phyloP scores from a whole-genome alignment of 2,797 vertebrate species.

The Sciaenops ocellatus region DNA sequence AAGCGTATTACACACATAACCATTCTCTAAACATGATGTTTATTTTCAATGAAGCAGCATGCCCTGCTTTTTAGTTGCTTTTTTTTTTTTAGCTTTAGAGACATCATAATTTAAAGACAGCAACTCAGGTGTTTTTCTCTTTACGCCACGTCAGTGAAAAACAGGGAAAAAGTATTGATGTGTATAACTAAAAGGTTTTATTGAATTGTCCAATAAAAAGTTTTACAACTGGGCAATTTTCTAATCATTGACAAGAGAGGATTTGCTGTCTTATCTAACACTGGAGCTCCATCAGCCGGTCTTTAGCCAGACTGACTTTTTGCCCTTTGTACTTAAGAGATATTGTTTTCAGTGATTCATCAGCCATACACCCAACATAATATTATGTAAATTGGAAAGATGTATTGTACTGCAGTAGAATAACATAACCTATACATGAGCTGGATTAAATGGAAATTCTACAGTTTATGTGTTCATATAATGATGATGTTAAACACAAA shows the following conservation, averaged over 20 bases:
- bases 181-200: conserved; percentile 33
- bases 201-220: conserved; percentile 35
- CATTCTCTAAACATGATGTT: conserved; percentile 41
- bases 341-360: conserved; percentile 11
- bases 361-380: conserved; percentile 19
- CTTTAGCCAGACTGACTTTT: conserved; percentile 30
- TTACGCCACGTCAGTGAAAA: conserved; percentile 50
- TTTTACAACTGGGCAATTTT: conserved; percentile 40
- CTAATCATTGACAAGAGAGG: conserved; percentile 23
- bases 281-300: conserved; percentile 32
- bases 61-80: conserved; percentile 31
- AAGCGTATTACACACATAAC: conserved; percentile 36
- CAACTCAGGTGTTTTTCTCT: conserved; percentile 74
- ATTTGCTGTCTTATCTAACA: conserved; percentile 56
- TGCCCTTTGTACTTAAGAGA: conserved; percentile 56
- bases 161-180: conserved; percentile 32
- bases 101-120: conserved; percentile 37
- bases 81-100: conserved; percentile 27
- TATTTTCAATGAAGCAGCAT: conserved; percentile 60
- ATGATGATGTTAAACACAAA: conserved; percentile 51
- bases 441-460: conserved; percentile 58
- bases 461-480: conserved; percentile 61
- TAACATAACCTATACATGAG: conserved; percentile 53
- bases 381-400: conserved; percentile 55
- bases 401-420: conserved; percentile 58